Conservation (phyloP, 2,888 invertebrate species). For the Hydriomena furcata region DNA sequence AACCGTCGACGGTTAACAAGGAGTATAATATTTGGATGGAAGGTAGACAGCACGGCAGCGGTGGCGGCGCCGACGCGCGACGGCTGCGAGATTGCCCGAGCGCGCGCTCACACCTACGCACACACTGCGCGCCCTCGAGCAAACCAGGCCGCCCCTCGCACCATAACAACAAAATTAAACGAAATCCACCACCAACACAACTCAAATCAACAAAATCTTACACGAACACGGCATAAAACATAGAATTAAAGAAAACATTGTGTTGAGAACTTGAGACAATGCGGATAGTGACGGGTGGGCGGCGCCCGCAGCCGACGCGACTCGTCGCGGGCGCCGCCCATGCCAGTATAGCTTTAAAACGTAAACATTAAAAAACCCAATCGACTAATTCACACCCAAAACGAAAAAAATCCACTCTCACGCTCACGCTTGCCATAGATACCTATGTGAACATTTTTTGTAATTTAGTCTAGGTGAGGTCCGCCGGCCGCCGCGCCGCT, state of each 20-base stretch:
- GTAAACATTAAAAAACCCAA: slow-evolving; percentile 84
- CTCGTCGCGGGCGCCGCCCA: slow-evolving; percentile 47
- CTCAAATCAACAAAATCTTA: slow-evolving; percentile 82
- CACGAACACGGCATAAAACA: slow-evolving; percentile 83
- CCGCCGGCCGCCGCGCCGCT: slow-evolving; percentile 77
- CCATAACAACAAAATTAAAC: slow-evolving; percentile 71
- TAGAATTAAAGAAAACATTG: slow-evolving; percentile 77
- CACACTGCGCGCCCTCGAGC: slow-evolving; percentile 66
- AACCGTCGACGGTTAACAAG: slow-evolving; percentile 8
- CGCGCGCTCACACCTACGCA: slow-evolving; percentile 67
- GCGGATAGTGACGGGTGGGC: slow-evolving; percentile 75
- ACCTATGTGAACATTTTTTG: slow-evolving; percentile 83
- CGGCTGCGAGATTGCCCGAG: slow-evolving; percentile 50
- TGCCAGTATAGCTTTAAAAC: slow-evolving; percentile 79
- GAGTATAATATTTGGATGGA: slow-evolving; percentile 2
- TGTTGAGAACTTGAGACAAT: slow-evolving; percentile 69
- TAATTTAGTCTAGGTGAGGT: slow-evolving; percentile 80
- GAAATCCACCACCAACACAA: slow-evolving; percentile 84
- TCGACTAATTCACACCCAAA: slow-evolving; percentile 84
- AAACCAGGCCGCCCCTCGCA: slow-evolving; percentile 37
- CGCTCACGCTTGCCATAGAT: slow-evolving; percentile 84
- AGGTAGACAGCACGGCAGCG: slow-evolving; percentile 51
- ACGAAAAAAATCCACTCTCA: slow-evolving; percentile 84
- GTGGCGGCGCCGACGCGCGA: slow-evolving; percentile 33
- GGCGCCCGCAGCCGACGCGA: slow-evolving; percentile 61